Evolutionary conservation across 2,797 vertebrate genomes (phyloP).

Genomic region (Lagodon rhomboides): DNA sequence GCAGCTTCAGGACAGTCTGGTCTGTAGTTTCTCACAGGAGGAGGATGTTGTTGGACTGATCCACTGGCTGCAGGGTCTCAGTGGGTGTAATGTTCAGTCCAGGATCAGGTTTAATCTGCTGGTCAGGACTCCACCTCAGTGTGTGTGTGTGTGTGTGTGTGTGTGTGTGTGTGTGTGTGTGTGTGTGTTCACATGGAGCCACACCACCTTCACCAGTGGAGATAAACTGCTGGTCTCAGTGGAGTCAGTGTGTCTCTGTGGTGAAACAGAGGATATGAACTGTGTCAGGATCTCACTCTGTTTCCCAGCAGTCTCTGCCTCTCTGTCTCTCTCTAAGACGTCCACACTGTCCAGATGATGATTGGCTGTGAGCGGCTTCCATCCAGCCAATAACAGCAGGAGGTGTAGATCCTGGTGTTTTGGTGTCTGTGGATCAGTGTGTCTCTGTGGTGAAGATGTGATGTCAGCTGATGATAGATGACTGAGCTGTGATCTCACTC

Average conservation of each 20-base stretch:
- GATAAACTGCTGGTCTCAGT: not conserved
- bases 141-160: not conserved
- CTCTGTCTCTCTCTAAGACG: not conserved
- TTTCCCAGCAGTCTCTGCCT: constrained; percentile 1
- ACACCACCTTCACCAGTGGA: constrained; percentile 4
- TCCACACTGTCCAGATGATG: not conserved
- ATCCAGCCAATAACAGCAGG: not conserved
- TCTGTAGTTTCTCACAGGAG: too few species aligned
- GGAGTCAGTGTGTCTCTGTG: too few species aligned
- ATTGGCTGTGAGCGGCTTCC: not conserved
- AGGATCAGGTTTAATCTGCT: constrained; percentile 1
- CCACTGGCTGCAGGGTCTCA: too few species aligned
- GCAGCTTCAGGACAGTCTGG: too few species aligned
- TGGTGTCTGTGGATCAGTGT: not conserved
- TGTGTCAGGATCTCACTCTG: not conserved
- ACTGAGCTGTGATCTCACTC: not conserved
- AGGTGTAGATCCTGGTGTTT: constrained; percentile 8
- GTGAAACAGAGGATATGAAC: not conserved
- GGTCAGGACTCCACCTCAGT: too few species aligned
- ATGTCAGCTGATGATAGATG: not conserved
- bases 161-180: not conserved
- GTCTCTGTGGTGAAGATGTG: constrained; percentile 4
- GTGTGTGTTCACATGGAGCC: too few species aligned
- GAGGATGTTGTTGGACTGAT: too few species aligned
- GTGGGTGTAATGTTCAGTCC: too few species aligned